Percentiles rank a stretch among this genome's conserved stretches.
Conservation (phyloP, 1,140 invertebrate species). For the Thaumetopoea pityocampa region DNA sequence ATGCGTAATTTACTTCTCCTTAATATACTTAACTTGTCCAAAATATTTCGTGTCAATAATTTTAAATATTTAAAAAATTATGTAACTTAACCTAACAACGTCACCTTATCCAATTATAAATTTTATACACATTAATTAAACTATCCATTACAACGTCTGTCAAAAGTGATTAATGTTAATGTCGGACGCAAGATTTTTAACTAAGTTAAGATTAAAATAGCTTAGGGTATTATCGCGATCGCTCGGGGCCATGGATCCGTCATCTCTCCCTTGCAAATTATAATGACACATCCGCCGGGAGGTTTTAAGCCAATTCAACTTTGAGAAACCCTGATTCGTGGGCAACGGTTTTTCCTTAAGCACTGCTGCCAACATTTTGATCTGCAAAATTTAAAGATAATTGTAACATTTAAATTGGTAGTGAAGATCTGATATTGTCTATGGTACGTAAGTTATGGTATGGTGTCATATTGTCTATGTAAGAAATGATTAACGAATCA, state of each 20-base stretch:
- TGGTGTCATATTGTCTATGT: no score
- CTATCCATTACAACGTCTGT: slow-evolving; percentile 63
- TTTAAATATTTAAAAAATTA: no score
- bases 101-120: slow-evolving; percentile 16
- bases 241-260: slow-evolving; percentile 57
- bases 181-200: slow-evolving; percentile 72
- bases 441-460: no score
- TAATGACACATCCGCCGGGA: slow-evolving; percentile 65
- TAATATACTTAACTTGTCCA: no score
- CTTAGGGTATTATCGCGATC: slow-evolving; percentile 59
- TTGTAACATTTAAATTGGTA: slow-evolving; percentile 6
- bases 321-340: slow-evolving; percentile 36
- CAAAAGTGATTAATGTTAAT: slow-evolving; percentile 71
- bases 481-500: no score
- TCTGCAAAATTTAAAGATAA: slow-evolving; percentile 21
- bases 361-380: slow-evolving; percentile 22
- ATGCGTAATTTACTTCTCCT: no score
- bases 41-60: no score
- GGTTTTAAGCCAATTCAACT: slow-evolving; percentile 62
- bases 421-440: background rate
- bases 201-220: slow-evolving; percentile 74
- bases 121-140: slow-evolving; percentile 27
- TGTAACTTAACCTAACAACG: no score
- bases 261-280: slow-evolving; percentile 68
- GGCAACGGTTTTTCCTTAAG: slow-evolving; percentile 26